Base-by-base conservation (phyloP, 2,113 vertebrate species). In the Oreochromis aureus region DNA sequence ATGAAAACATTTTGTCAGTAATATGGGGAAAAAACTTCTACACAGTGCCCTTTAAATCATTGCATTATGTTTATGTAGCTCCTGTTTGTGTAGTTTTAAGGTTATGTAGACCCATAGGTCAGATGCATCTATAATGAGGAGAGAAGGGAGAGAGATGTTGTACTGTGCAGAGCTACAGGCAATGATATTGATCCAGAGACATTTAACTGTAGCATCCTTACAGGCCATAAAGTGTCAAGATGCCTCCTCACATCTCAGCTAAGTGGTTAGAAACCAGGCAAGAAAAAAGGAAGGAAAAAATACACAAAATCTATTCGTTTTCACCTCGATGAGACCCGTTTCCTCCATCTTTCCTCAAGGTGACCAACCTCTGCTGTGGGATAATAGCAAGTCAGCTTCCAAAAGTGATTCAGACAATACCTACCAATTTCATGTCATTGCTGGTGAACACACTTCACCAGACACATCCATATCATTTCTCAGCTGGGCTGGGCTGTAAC, bases 171-270 rank as follows among this genome's bases (percentile, higher is more conserved):
- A 27, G 83, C 89, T 55, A 73, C 61, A 39, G 82, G 87, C 85
- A 59, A 80, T n/a, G 3, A 11, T 92, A 96, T 95, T 34, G 95
- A 96, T 93, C 93, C 79, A 15, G 69, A 95, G 87, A 92, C 89
- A 90, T 94, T 92, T 93, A 91, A 91, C 91, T 94, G 91, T 90
- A 91, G 89, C 66, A 80, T 85, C 81, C 34, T 41, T 9, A 22
- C 89, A 69, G 82, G 82, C 83, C 85, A 66, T 82, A 46, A 81
- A 71, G 87, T 89, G 92, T 92, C 86, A 87, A 80, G 81, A 82
- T 87, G 90, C 83, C 41, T 82, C 58, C 73, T 76, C 30, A 22
- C 41, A 41, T 83, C 78, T 48, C 5, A 73, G 58, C 78, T 18
- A 80, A 90, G 79, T 58, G 55, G 54, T 78, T 34, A 41, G 71